These are phyloP conservation scores for Daubentonia madagascariensis DNA, from an alignment of 2,113 vertebrate genomes.

Conservation along the genomic window DNA sequence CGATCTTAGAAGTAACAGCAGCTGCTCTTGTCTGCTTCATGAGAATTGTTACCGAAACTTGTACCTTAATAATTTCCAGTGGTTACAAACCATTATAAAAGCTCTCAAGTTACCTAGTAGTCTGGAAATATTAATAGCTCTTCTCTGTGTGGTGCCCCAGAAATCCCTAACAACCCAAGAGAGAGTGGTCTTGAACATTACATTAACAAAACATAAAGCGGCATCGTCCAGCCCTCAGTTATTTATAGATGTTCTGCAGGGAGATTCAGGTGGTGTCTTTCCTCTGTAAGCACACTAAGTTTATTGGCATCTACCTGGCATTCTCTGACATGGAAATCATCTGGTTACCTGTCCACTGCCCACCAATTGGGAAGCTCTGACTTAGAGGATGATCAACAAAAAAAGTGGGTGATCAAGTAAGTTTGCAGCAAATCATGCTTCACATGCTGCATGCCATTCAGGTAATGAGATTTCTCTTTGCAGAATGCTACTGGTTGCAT, in stretches of 20 bases:
- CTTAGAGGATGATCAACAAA: background rate
- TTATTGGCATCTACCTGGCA: background rate
- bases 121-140: background rate
- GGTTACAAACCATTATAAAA: background rate
- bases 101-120: background rate
- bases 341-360: background rate
- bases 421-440: background rate
- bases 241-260: background rate
- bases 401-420: background rate
- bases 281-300: background rate
- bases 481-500: background rate
- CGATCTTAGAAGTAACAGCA: background rate
- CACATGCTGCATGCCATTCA: background rate
- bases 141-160: background rate
- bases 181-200: background rate
- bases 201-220: background rate
- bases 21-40: constrained; percentile 1
- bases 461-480: background rate
- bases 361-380: background rate
- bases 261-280: background rate
- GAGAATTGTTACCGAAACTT: background rate
- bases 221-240: background rate
- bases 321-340: background rate
- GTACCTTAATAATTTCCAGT: background rate
- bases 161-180: background rate